Conservation (phyloP, 1,140 invertebrate species). For the Leptopilina clavipes region DNA sequence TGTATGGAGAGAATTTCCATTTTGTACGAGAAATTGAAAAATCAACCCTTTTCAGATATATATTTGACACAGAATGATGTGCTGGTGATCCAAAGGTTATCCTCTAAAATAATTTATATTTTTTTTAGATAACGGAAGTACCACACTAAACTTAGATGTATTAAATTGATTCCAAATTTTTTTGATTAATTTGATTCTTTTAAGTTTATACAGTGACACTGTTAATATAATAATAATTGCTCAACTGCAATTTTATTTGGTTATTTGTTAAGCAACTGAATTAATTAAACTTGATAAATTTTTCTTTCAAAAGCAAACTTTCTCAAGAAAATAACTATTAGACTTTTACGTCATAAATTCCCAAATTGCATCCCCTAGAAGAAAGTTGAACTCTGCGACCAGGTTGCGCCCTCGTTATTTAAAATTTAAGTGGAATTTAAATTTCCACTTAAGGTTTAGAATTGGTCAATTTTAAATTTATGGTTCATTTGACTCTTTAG, state of each 20-base stretch:
- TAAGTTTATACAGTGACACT: too few species aligned
- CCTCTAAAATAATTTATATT: too few species aligned
- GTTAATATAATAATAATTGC: too few species aligned
- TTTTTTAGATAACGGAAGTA: too few species aligned
- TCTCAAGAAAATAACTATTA: too few species aligned
- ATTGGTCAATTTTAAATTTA: slow-evolving; percentile 28
- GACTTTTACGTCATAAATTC: slow-evolving; percentile 27
- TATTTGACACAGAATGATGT: slow-evolving; percentile 9
- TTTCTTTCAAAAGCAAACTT: too few species aligned
- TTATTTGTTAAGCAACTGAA: too few species aligned
- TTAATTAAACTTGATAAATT: too few species aligned
- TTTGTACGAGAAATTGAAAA: slow-evolving; percentile 5
- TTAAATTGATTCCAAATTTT: too few species aligned
- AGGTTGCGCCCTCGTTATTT: slow-evolving; percentile 14
- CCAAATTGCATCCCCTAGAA: not conserved
- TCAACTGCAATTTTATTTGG: too few species aligned
- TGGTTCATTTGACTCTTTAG: slow-evolving; percentile 17
- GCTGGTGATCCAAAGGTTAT: not conserved
- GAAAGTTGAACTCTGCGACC: slow-evolving; percentile 3
- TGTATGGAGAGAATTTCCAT: not conserved
- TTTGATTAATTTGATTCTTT: too few species aligned
- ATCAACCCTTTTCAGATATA: not conserved
- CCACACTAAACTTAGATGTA: too few species aligned
- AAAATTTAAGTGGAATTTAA: slow-evolving; percentile 25
- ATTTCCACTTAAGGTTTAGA: slow-evolving; percentile 13